Evolutionary conservation across 2,888 invertebrate species (phyloP), one percentile per base, ranked within the genome.

Genomic region (Cistogaster globosa): DNA sequence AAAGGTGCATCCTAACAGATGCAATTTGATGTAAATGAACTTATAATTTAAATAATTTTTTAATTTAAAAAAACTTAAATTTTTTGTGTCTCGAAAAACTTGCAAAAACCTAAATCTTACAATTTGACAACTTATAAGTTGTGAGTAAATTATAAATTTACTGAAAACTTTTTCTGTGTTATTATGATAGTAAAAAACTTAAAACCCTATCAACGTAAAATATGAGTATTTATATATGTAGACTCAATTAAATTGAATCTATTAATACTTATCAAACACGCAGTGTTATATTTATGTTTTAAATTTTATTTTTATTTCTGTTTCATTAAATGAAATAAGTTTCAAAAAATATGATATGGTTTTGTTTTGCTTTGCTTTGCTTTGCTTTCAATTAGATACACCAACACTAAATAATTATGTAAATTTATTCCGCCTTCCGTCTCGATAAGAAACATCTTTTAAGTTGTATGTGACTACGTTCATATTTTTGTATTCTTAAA

Each of bases 391-490:
- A 80, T 72, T 76, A 80, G 76, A 72, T 83, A 83, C 78, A 48
- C 63, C 65, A 62, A 72, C 58, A 72, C 51, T 53, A 65, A 48
- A 80, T 72, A 62, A 80, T 84, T 84, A 80, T 84, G 84, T 26
- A 84, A 84, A 84, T 84, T 71, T 55, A 36, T 53, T 12, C n/a
- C 32, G 22, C 45, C 67, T 60, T 55, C 32, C 36, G 11, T 45
- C 26, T 12, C 75, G 78, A 83, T 82, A 82, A 82, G 78, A 76
- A 68, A 76, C 82, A 86, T 83, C 80, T 83, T 77, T 72, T 51
- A 75, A 67, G 16, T 48, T 48, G 16, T 48, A 16, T 48, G 16
- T 14, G 16, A 48, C 45, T 2, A 14, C 16, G 4, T n/a, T 12
- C 42, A 12, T 11, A 42, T 42, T 0, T 32, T 12, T 42, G 11